These are phyloP conservation scores for Podargus strigoides DNA, from an alignment of 2,797 vertebrate species.

Conservation along the genomic window DNA sequence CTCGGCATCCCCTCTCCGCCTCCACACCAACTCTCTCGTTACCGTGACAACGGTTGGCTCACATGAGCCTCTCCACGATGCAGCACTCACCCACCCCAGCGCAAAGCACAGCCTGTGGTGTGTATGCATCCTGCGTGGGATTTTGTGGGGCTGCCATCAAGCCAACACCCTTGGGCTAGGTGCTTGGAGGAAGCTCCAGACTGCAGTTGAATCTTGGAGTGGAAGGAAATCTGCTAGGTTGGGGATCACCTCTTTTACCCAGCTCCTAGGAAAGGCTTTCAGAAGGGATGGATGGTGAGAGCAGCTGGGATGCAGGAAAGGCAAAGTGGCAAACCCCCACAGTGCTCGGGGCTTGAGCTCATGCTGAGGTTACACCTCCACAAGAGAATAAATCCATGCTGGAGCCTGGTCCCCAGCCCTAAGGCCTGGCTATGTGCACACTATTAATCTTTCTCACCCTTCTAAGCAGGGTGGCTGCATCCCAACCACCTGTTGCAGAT, in stretches of 20 bases:
- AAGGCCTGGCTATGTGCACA: background rate
- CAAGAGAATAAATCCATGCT: background rate
- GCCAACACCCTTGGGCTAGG: background rate
- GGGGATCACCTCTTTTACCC: background rate
- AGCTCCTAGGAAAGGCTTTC: background rate
- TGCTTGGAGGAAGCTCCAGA: background rate
- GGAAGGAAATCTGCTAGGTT: rapidly evolving
- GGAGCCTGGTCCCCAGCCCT: background rate
- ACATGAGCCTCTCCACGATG: background rate
- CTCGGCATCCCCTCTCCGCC: constrained; percentile 6
- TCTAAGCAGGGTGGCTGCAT: background rate
- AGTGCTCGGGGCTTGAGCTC: background rate
- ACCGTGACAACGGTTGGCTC: constrained; percentile 51
- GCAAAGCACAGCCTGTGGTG: background rate
- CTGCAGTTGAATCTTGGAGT: rapidly evolving
- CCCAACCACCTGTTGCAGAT: rapidly evolving
- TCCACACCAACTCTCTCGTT: background rate
- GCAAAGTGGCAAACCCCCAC: background rate
- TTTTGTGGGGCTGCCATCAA: rapidly evolving
- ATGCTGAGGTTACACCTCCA: background rate
- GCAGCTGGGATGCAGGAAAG: background rate
- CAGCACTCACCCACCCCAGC: background rate
- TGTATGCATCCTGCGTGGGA: rapidly evolving
- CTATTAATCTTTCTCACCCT: background rate
- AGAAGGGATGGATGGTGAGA: background rate